A percentile compares a stretch with the other conserved stretches of the same genome.
phyloP scores from a whole-genome alignment of 2,797 vertebrate genomes.

The Mormyrus proboscirostris region DNA sequence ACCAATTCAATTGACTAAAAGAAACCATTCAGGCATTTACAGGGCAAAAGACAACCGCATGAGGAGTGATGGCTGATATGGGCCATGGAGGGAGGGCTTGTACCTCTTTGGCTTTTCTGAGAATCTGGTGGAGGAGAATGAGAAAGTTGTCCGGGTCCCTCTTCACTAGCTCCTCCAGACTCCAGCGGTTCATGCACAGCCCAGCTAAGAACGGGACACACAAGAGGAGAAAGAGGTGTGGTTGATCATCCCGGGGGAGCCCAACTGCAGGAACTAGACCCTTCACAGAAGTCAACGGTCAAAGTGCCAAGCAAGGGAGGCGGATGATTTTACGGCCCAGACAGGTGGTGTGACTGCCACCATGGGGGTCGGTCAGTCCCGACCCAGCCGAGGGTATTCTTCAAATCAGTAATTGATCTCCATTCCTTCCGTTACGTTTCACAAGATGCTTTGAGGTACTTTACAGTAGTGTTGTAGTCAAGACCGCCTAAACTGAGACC shows the following conservation, averaged over 20 bases:
- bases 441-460: neutral
- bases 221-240: constrained; percentile 31
- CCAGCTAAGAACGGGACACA: constrained; percentile 61
- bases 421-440: neutral
- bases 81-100: neutral
- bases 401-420: neutral
- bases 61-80: neutral
- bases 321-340: neutral
- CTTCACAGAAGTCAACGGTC: neutral
- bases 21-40: neutral
- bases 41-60: neutral
- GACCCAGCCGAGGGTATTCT: neutral
- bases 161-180: constrained; percentile 88
- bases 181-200: constrained; percentile 94
- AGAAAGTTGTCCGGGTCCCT: constrained; percentile 84
- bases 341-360: neutral
- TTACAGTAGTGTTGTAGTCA: neutral
- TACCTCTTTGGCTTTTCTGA: constrained; percentile 82
- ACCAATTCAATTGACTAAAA: neutral
- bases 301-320: neutral
- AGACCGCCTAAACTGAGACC: too few relatives aligned
- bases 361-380: neutral
- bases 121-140: constrained; percentile 88
- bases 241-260: neutral
- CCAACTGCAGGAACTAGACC: neutral